Percentiles rank a stretch among this genome's conserved stretches.
phyloP scores from a whole-genome alignment of 2,113 vertebrate genomes.

The Hemiscyllium ocellatum region DNA sequence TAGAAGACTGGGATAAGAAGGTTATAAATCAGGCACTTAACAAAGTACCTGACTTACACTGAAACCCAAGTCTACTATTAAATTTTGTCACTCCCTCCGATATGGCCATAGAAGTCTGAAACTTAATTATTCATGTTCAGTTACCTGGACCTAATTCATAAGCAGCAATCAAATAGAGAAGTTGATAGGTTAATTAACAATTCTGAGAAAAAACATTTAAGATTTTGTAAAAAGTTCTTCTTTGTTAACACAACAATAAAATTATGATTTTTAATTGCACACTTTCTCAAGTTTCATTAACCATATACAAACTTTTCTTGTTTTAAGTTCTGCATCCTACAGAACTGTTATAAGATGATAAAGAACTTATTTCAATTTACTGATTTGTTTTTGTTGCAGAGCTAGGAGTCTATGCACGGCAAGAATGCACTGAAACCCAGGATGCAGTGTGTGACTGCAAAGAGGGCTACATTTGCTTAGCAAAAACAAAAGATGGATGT shows the following conservation, averaged over 20 bases:
- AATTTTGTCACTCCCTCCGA: not conserved
- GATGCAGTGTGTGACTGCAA: slow-evolving; percentile 15
- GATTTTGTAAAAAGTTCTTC: not conserved
- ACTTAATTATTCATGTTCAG: not conserved
- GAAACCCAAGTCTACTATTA: not conserved
- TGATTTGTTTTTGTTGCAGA: not conserved
- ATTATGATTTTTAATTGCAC: not conserved
- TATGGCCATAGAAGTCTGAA: not conserved
- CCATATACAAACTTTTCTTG: not conserved
- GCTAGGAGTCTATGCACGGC: not conserved
- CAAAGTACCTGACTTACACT: not conserved
- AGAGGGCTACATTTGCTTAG: not conserved
- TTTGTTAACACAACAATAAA: not conserved
- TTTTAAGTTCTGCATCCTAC: not conserved
- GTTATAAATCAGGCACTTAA: not conserved
- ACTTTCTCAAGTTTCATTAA: not conserved
- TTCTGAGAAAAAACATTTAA: not conserved
- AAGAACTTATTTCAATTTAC: not conserved
- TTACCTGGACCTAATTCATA: not conserved
- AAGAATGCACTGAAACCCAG: not conserved
- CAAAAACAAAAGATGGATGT: not conserved
- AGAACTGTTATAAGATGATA: not conserved
- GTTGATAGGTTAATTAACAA: not conserved
- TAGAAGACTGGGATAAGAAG: not conserved
- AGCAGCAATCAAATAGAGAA: not conserved